Evolutionary conservation across 1,140 invertebrate species (phyloP), one percentile per base, ranked within the genome.

Genomic region (Nixonia krombeini): DNA sequence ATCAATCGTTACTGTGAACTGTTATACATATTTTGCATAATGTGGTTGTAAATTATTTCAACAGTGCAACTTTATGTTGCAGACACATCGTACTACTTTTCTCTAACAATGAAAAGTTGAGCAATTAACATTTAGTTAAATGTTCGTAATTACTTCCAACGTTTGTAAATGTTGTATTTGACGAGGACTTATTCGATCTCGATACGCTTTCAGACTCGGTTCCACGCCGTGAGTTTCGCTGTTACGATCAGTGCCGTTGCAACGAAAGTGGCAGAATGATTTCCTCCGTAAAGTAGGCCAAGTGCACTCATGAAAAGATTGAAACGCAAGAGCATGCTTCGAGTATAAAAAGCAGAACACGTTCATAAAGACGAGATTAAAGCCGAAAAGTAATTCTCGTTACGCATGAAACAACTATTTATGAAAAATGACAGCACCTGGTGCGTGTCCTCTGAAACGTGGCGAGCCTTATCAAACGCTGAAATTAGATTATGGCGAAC

Each of bases 161-260:
- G 49, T n/a, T n/a, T 55, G n/a, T n/a, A n/a, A 63, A 68, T 62
- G 26, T 53, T 40, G 50, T 38, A 46, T 57, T 68, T 57, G 57
- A 62, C 51, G 52, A 72, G 42, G 38, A 57, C 46, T 55, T 62
- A 64, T 73, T 52, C 53, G 64, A 62, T 70, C 55, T 53, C 66
- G 73, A 70, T 70, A 72, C 70, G 73, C 73, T 74, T 74, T 74
- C 70, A 62, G 45, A 63, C 62, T 65, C 52, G 58, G 52, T 47
- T 56, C 41, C 56, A 53, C 56, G 63, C 44, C 38, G 53, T n/a
- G n/a, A n/a, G n/a, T n/a, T n/a, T n/a, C n/a, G n/a, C n/a, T n/a
- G n/a, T n/a, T n/a, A n/a, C 46, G 47, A 66, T 74, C 58, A 45
- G 47, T 56, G 41, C 57, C 61, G 23, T 29, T 51, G 44, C 45